A percentile compares a stretch with the other conserved stretches of the same genome.
phyloP scores from a whole-genome alignment of 2,113 vertebrate genomes.

The Thoracochromis brauschi region DNA sequence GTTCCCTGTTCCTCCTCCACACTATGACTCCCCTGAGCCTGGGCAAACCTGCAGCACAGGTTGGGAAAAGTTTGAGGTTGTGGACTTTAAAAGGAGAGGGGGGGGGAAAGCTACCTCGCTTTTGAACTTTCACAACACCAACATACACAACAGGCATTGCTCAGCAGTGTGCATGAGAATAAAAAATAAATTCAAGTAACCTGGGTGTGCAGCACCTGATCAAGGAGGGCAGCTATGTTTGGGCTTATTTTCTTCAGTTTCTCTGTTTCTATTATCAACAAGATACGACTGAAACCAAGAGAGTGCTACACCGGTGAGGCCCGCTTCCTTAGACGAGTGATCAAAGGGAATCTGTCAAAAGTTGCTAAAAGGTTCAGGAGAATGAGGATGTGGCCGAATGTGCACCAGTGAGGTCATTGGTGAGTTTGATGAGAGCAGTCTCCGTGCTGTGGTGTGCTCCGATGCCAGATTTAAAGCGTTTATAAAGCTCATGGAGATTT shows the following conservation, averaged over 20 bases:
- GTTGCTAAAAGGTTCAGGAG: neutral
- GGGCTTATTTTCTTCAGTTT: neutral
- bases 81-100: constrained; percentile 63
- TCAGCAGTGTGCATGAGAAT: constrained; percentile 15
- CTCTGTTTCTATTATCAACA: neutral
- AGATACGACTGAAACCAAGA: neutral
- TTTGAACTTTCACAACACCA: constrained; percentile 65
- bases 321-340: fast-evolving
- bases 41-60: constrained; percentile 57
- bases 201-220: neutral
- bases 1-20: constrained; percentile 51
- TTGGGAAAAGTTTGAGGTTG: constrained; percentile 66
- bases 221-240: neutral
- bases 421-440: neutral
- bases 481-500: neutral
- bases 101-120: constrained; percentile 32
- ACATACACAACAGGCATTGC: constrained; percentile 40
- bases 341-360: neutral
- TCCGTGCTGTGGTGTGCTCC: fast-evolving
- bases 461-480: neutral
- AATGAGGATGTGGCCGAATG: fast-evolving
- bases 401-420: neutral
- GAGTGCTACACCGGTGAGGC: neutral
- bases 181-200: constrained; percentile 1
- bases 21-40: constrained; percentile 61